phyloP scores from a whole-genome alignment of 2,113 vertebrate genomes.

The zebrafish (Danio rerio) region DNA sequence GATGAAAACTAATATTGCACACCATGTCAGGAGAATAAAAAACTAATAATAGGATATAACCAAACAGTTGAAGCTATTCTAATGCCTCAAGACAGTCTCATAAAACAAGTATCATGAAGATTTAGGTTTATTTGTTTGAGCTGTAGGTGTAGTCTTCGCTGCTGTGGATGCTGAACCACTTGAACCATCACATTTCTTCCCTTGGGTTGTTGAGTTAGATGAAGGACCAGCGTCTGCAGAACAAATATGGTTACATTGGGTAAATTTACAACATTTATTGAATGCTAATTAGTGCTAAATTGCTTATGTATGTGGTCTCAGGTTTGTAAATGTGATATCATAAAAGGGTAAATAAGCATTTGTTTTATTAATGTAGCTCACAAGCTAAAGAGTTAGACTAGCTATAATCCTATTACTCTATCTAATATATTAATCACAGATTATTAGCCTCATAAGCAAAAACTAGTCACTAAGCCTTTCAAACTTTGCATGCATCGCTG shows the following conservation, averaged over 20 bases:
- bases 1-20: background rate
- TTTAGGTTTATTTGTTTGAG: background rate
- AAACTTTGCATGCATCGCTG: too few species aligned
- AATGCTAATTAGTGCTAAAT: background rate
- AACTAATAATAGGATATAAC: background rate
- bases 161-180: background rate
- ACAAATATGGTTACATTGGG: background rate
- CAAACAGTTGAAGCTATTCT: background rate
- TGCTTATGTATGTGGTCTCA: background rate
- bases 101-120: background rate
- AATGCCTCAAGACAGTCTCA: background rate
- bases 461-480: too few species aligned
- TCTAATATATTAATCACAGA: too few species aligned
- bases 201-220: constrained; percentile 20
- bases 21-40: background rate
- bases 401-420: too few species aligned
- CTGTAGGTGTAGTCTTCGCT: background rate
- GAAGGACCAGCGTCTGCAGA: constrained; percentile 43
- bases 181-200: constrained; percentile 1
- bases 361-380: background rate
- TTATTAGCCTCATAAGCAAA: too few species aligned
- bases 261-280: too few species aligned
- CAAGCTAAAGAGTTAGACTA: too few species aligned
- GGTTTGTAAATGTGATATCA: too few species aligned
- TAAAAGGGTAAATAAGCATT: background rate